Evolutionary conservation across 2,113 vertebrate species (phyloP).

Genomic region (Dendrocopos noguchii): DNA sequence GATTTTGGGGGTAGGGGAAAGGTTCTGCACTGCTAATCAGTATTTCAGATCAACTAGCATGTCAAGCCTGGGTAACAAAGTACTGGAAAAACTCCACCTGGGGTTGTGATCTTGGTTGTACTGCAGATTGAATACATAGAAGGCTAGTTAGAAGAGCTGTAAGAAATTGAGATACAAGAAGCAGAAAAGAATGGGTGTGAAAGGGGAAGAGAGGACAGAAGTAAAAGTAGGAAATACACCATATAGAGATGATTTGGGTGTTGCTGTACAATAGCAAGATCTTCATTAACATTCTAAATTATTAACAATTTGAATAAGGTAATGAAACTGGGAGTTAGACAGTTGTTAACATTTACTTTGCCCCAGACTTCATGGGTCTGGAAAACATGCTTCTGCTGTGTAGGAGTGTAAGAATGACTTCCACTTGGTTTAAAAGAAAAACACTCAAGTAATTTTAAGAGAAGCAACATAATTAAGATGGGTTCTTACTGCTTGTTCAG

Average conservation of each 20-base stretch:
- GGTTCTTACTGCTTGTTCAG: slow-evolving; percentile 11
- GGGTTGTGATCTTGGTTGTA: not conserved
- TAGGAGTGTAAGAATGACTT: not conserved
- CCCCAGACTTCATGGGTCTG: not conserved
- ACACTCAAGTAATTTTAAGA: slow-evolving; percentile 1
- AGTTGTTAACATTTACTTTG: not conserved
- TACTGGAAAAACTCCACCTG: not conserved
- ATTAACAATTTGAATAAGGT: not conserved
- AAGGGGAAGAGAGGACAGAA: not conserved
- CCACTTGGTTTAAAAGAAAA: not conserved
- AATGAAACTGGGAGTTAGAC: not conserved
- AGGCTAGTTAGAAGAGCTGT: not conserved
- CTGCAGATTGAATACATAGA: not conserved
- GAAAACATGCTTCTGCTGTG: not conserved
- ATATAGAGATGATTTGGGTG: not conserved
- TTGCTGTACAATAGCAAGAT: not conserved
- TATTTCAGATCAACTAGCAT: not conserved
- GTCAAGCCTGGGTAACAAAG: not conserved
- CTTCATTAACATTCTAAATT: not conserved
- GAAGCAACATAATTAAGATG: not conserved
- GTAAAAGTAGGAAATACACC: not conserved
- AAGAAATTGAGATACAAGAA: not conserved
- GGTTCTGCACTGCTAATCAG: not conserved
- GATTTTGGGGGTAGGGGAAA: not conserved
- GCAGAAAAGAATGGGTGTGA: not conserved